These are phyloP conservation scores for Sciaenops ocellatus DNA, from an alignment of 2,797 vertebrate genomes.

Conservation along the genomic window DNA sequence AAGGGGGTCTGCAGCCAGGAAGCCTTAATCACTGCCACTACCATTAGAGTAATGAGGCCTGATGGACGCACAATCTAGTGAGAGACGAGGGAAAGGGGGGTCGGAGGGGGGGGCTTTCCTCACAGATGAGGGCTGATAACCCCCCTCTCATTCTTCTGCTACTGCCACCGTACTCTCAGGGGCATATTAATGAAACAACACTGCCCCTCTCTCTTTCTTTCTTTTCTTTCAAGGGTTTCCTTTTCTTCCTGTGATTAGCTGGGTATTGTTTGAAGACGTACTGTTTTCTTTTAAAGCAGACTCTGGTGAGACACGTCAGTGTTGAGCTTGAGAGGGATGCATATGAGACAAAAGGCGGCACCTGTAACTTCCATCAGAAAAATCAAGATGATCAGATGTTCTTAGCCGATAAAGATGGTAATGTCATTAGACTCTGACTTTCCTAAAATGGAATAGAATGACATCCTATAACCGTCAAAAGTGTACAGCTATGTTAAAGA, in stretches of 20 bases:
- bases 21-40: constrained; percentile 87
- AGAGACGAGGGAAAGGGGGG: constrained; percentile 49
- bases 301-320: constrained; percentile 30
- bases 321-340: constrained; percentile 16
- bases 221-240: constrained; percentile 57
- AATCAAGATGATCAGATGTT: constrained; percentile 38
- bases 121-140: constrained; percentile 79
- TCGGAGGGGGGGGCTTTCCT: constrained; percentile 61
- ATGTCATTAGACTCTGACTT: constrained; percentile 2
- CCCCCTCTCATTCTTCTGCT: constrained; percentile 65
- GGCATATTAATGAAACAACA: constrained; percentile 78
- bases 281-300: constrained; percentile 62
- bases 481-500: constrained; percentile 47
- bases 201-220: constrained; percentile 32
- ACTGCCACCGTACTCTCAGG: constrained; percentile 68
- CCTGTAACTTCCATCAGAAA: constrained; percentile 39
- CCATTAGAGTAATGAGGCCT: constrained; percentile 86
- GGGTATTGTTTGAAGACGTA: constrained; percentile 64
- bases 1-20: constrained; percentile 82
- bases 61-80: constrained; percentile 82
- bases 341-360: constrained; percentile 18
- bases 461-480: constrained; percentile 26
- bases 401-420: neutral
- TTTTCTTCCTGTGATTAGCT: constrained; percentile 71
- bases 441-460: constrained; percentile 23